Base-by-base conservation (phyloP, 2,113 vertebrate species). In the Paraplagusia blochii region DNA sequence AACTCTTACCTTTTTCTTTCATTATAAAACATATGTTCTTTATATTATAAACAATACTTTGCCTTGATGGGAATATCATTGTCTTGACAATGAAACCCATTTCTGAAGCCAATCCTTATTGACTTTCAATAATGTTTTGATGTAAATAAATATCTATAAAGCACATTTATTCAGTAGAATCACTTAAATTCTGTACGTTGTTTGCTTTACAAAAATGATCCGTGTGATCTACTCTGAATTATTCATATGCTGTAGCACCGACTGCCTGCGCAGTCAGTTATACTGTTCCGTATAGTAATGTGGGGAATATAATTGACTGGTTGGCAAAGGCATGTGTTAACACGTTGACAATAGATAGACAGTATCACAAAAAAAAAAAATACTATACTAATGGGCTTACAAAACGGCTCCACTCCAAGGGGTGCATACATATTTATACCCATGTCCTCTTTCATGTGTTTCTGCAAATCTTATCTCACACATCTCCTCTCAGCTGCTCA, bases 381-480 rank as follows among this genome's bases (percentile, higher is more conserved):
- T 4, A 29, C 58, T 58, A 22, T 69, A 61, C 80, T 86, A 86
- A 86, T 83, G 79, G 82, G 73, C 81, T 55, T 36, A 85, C 75
- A 81, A 68, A 82, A 82, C 62, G 66, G 83, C 79, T 85, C 69
- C 81, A 85, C 77, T 85, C 79, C 74, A 79, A 82, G 69, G 80
- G 73, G 51, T 44, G 74, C 87, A 88, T 86, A 72, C 85, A 87
- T 88, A 89, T 89, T 87, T 86, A 88, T 88, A 72, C 72, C 66
- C 79, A 71, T 77, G 78, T 75, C 74, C 81, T 52, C 79, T 84
- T 81, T 85, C 80, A 85, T 85, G 76, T 87, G 63, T 80, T 83
- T 38, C 83, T 73, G 62, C 81, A 84, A 85, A 80, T 86, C 79
- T 87, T 71, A 83, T 87, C 77, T 45, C 15, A 59, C 73, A 77